Base-by-base conservation (phyloP, 2,888 invertebrate species). In the Yponomeuta sedellus region DNA sequence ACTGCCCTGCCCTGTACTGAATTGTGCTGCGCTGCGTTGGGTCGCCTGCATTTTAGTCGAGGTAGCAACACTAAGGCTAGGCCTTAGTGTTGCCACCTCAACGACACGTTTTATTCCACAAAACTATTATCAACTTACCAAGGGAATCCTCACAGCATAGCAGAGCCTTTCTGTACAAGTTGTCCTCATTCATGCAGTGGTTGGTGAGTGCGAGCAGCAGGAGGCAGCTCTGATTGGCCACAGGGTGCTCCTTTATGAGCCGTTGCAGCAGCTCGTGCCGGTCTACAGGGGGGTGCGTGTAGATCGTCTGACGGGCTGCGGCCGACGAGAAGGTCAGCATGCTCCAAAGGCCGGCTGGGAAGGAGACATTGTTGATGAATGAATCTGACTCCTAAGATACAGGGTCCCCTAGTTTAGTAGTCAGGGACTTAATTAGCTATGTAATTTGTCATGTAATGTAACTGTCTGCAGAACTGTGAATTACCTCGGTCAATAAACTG, bases 141-240 rank as follows among this genome's bases (percentile, higher is more conserved):
- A 95, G 93, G 40, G 94, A 93, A 81, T 98, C 97, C 67, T 95
- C 94, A 80, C 97, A 98, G 44, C 94, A 92, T 71, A 97, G 94
- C 62, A 99, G 85, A 34, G 97, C 97, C 67, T 94, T 93, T 70
- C 99, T 92, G 81, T 98, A 99, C 56, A 97, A 94, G 83, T 99
- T 99, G 16, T 93, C 92, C 0, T 86, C 85, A 19, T 94, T 93
- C 59, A 96, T 96, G 81, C 97, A 98, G 82, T 98, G 98, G 89
- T 98, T 98, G 12, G 97, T 95, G 69, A 99, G 85, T 61, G 98
- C 95, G 68, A 99, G 91, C 39, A 98, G 91, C 64, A 99, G 90
- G 28, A 99, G 90, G 68, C 98, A 93, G 71, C 98, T 97, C 86
- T 98, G 97, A 88, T 96, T 97, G 67, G 98, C 97, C 70, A 99